These are phyloP conservation scores for Bradypus variegatus DNA, from an alignment of 2,797 vertebrate species.

Conservation along the genomic window DNA sequence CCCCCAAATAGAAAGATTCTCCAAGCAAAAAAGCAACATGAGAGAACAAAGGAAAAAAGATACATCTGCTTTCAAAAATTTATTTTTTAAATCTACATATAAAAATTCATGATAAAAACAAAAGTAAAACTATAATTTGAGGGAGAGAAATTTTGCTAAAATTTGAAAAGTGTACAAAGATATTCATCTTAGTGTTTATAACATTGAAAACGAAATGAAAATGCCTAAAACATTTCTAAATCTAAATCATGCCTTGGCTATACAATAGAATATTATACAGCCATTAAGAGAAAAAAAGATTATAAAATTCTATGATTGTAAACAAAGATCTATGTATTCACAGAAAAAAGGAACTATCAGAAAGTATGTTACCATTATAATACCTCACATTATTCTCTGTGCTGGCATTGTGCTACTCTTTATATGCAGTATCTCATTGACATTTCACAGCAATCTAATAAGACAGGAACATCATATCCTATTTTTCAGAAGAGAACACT, in stretches of 20 bases:
- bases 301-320: background rate
- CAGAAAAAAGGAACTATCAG: background rate
- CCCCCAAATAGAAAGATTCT: background rate
- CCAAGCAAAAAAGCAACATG: background rate
- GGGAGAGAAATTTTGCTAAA: background rate
- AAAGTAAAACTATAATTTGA: background rate
- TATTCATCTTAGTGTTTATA: background rate
- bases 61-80: background rate
- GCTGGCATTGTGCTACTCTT: background rate
- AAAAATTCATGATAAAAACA: slow-evolving; percentile 18
- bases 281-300: background rate
- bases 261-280: background rate
- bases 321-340: background rate
- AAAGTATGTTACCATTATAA: background rate
- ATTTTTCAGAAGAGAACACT: slow-evolving; percentile 12
- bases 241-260: background rate
- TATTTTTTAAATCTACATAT: background rate
- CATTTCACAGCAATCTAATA: background rate
- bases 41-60: background rate
- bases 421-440: background rate
- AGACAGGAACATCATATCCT: background rate
- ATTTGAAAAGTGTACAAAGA: background rate
- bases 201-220: slow-evolving; percentile 27
- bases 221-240: background rate
- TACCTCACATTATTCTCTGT: background rate